Conservation (phyloP, 1,140 invertebrate species). For the Diplogasteroides magnus region DNA sequence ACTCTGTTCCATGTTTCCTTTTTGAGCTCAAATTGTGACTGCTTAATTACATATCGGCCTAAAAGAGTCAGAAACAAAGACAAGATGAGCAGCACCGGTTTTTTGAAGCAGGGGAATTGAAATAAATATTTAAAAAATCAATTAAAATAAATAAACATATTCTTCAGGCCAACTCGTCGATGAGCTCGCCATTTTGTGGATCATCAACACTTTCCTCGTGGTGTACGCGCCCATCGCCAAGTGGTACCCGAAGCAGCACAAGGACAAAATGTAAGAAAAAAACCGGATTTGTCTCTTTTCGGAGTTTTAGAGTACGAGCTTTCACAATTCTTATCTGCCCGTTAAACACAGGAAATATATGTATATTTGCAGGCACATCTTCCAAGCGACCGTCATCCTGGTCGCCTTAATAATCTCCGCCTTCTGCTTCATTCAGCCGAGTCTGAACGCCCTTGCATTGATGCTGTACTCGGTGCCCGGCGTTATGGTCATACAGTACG, state of each 20-base stretch:
- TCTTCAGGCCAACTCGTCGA: slow-evolving; percentile 51
- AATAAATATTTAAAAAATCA: not conserved
- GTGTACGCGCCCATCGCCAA: slow-evolving; percentile 49
- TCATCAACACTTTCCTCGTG: slow-evolving; percentile 47
- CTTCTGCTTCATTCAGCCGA: slow-evolving; percentile 52
- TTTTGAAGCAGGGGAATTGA: slow-evolving; percentile 4
- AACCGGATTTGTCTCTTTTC: not conserved
- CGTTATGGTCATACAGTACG: slow-evolving; percentile 40
- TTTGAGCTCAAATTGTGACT: too few species aligned
- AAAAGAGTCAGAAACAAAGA: too few species aligned
- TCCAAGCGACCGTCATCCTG: slow-evolving; percentile 39
- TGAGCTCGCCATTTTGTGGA: slow-evolving; percentile 45
- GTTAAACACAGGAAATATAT: too few species aligned
- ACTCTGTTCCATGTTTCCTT: too few species aligned
- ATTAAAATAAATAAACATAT: slow-evolving; percentile 1
- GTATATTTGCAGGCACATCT: slow-evolving; percentile 24
- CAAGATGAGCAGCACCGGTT: too few species aligned
- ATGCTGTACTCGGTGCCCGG: slow-evolving; percentile 50
- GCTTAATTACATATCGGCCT: too few species aligned
- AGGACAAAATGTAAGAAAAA: slow-evolving; percentile 35
- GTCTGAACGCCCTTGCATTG: slow-evolving; percentile 48
- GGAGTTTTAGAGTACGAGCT: not conserved
- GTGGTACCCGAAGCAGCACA: slow-evolving; percentile 36
- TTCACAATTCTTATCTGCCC: slow-evolving; percentile 10
- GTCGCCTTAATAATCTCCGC: slow-evolving; percentile 35